Base-by-base conservation (phyloP, 2,888 invertebrate genomes). In the Stramonita haemastoma region DNA sequence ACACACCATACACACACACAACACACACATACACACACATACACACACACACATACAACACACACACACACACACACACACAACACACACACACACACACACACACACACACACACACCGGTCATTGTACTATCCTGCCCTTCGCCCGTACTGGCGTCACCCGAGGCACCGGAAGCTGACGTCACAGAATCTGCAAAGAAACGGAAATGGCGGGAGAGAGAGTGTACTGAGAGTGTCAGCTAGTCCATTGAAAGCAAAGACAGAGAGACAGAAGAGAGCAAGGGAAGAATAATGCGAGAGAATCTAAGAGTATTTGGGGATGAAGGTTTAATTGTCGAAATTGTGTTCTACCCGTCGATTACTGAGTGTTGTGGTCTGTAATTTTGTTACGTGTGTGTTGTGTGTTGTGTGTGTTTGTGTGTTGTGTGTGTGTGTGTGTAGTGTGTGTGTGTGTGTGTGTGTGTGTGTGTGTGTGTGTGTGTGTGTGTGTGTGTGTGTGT, bases 111-210 rank as follows among this genome's bases (percentile, higher is more conserved):
- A 56, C 60, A 88, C 88, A 83, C 57, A 88, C 88, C 36, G 34
- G 83, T 81, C 88, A 88, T 46, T 81, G 88, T 88, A 83, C 26
- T 34, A 26, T 83, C 88, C 57, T 66, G 77, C 22, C 46, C 46
- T 8, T 83, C 60, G 81, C 66, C 26, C n/a, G 56, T 17, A 66
- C 81, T 36, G 56, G 29, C 66, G n/a, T 66, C 88, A 83, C 26
- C 66, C 66, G 83, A 88, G 0, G 19, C 83, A 22, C 88, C 88
- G 88, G 88, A 88, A 88, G 60, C 81, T 66, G 88, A 88, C 66
- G 87, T 87, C 87, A 81, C 60, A 83, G 88, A 66, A 32, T 83
- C 88, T 88, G 83, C 87, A 83, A 83, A 32, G 66, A 88, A 88
- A 77, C 88, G 88, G 83, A 88, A 83, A 56, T 32, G 32, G 29